Conservation (phyloP, 2,113 vertebrate genomes). For the Platanista minor region DNA sequence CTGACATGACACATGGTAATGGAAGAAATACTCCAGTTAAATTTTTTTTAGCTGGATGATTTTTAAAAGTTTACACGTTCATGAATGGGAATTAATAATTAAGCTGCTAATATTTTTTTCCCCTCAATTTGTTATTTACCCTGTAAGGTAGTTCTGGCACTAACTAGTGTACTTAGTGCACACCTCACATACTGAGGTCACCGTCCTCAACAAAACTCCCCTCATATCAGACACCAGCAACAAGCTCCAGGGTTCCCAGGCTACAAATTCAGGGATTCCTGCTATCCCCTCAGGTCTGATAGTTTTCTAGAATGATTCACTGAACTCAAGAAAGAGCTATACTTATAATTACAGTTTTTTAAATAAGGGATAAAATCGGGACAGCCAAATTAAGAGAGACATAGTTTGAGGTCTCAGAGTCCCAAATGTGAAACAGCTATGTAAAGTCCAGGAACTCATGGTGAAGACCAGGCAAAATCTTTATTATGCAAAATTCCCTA, state of each 20-base stretch:
- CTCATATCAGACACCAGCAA: not conserved
- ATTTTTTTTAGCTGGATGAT: not conserved
- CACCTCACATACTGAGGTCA: too few species aligned
- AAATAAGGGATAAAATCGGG: not conserved
- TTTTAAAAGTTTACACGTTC: conserved; percentile 24
- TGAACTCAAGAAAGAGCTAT: not conserved
- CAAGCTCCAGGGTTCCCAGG: too few species aligned
- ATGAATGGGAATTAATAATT: not conserved
- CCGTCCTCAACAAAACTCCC: not conserved
- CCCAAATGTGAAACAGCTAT: not conserved
- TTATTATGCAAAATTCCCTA: not conserved
- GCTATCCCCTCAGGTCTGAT: not conserved
- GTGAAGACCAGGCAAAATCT: not conserved
- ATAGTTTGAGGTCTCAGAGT: not conserved
- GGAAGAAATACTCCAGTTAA: not conserved
- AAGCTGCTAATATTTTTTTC: not conserved
- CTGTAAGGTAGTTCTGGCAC: not conserved
- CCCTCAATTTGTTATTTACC: not conserved
- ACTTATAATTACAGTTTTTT: not conserved
- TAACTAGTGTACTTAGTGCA: not conserved
- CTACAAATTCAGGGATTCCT: not conserved
- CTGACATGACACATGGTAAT: not conserved
- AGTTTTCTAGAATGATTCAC: not conserved
- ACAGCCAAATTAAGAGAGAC: not conserved
- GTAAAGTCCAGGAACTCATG: not conserved